Evolutionary conservation across 1,140 invertebrate genomes (phyloP).

Genomic region (Drosophila rhopaloa): DNA sequence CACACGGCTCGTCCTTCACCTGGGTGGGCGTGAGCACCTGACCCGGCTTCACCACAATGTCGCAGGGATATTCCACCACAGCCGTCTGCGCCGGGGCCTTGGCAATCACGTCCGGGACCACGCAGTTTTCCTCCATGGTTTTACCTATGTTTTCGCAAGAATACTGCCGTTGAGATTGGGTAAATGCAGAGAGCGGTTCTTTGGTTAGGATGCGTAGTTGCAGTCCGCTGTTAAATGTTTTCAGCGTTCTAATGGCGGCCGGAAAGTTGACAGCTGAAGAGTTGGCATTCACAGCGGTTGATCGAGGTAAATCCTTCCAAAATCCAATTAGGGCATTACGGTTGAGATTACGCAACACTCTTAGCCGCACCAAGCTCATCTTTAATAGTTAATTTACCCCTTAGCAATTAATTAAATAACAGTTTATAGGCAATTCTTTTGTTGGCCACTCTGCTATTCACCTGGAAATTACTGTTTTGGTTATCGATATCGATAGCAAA

Average conservation of each 20-base stretch:
- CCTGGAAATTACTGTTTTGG: neutral
- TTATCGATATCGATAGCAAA: constrained; percentile 24
- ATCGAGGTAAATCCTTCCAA: neutral
- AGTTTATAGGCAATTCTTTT: constrained; percentile 4
- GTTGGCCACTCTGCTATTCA: constrained; percentile 45
- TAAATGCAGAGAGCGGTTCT: constrained; percentile 27
- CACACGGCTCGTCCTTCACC: constrained; percentile 89
- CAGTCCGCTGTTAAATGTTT: constrained; percentile 2
- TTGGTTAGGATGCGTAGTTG: constrained; percentile 7
- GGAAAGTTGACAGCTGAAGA: constrained; percentile 2
- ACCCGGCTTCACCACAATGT: constrained; percentile 87
- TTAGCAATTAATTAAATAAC: constrained; percentile 5
- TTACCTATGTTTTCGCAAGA: constrained; percentile 12
- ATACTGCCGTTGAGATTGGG: constrained; percentile 6
- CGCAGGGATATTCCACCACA: constrained; percentile 56
- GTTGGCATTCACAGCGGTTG: constrained; percentile 45
- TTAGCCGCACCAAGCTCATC: constrained; percentile 17
- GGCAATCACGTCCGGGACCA: constrained; percentile 77
- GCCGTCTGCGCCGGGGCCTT: constrained; percentile 51
- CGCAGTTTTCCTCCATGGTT: constrained; percentile 70
- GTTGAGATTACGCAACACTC: constrained; percentile 5
- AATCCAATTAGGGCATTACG: neutral
- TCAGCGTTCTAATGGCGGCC: constrained; percentile 50
- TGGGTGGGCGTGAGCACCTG: constrained; percentile 89
- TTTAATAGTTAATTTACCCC: neutral